Evolutionary conservation across 2,888 invertebrate species (phyloP).

Genomic region (Agonopterix arenella): DNA sequence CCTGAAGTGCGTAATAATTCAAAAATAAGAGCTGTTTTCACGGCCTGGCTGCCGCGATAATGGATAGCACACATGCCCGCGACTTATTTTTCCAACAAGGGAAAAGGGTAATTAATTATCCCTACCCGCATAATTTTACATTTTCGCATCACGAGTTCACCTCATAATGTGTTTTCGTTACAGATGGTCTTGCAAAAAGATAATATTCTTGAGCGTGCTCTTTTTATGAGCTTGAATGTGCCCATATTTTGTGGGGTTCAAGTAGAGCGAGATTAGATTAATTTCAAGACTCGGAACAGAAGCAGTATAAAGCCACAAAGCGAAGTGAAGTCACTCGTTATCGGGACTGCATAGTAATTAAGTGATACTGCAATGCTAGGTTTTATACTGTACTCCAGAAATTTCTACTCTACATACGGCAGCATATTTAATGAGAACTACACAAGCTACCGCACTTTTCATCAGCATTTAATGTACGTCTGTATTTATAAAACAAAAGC

Average conservation of each 20-base stretch:
- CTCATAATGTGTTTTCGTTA: constrained; percentile 6
- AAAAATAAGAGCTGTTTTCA: constrained; percentile 3
- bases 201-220: background rate
- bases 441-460: too few relatives aligned
- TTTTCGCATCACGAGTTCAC: constrained; percentile 7
- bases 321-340: too few relatives aligned
- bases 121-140: constrained; percentile 10
- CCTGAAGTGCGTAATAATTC: constrained; percentile 1
- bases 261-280: too few relatives aligned
- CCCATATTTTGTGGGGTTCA: too few relatives aligned
- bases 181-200: background rate
- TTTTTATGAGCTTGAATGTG: background rate
- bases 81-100: constrained; percentile 5
- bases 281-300: too few relatives aligned
- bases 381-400: too few relatives aligned
- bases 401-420: too few relatives aligned
- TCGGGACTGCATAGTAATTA: too few relatives aligned
- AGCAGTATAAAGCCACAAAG: too few relatives aligned
- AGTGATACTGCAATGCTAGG: too few relatives aligned
- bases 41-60: background rate
- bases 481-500: background rate
- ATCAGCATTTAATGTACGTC: too few relatives aligned
- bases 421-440: too few relatives aligned
- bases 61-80: constrained; percentile 6
- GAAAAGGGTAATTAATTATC: constrained; percentile 9